These are phyloP conservation scores for Bacillus rossius DNA, from an alignment of 1,140 invertebrate genomes.

Conservation along the genomic window DNA sequence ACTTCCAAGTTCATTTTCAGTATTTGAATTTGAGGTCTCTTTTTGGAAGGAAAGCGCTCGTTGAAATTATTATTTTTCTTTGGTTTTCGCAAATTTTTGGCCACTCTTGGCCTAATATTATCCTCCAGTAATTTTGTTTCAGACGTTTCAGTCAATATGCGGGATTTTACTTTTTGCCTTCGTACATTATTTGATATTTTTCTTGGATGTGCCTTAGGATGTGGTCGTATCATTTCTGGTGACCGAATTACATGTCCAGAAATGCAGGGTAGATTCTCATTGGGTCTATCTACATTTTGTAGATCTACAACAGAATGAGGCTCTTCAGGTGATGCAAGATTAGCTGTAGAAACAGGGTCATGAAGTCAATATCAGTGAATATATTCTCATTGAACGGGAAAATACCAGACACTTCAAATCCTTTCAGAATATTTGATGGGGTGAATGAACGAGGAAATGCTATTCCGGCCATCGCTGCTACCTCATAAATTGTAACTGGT, in stretches of 20 bases:
- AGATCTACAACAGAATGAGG: neutral
- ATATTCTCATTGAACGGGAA: constrained; percentile 34
- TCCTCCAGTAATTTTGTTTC: neutral
- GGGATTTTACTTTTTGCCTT: neutral
- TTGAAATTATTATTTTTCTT: too few species aligned
- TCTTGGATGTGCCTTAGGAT: neutral
- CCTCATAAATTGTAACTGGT: constrained; percentile 31
- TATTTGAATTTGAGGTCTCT: too few species aligned
- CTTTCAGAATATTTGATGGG: constrained; percentile 31
- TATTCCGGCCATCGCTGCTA: constrained; percentile 20
- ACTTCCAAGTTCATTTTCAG: too few species aligned
- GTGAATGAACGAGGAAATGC: constrained; percentile 16
- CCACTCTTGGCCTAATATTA: neutral
- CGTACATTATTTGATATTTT: neutral
- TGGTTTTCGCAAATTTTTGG: too few species aligned
- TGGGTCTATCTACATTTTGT: neutral
- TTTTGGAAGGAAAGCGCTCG: too few species aligned
- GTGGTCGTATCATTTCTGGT: neutral
- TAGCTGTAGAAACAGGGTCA: constrained; percentile 10
- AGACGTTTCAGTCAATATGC: neutral
- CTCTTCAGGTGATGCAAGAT: neutral
- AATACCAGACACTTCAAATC: constrained; percentile 32
- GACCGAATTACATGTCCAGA: neutral
- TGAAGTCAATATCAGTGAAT: constrained; percentile 37
- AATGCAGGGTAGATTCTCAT: neutral